phyloP scores from a whole-genome alignment of 2,888 invertebrate genomes.

The Habroteleia sp. region DNA sequence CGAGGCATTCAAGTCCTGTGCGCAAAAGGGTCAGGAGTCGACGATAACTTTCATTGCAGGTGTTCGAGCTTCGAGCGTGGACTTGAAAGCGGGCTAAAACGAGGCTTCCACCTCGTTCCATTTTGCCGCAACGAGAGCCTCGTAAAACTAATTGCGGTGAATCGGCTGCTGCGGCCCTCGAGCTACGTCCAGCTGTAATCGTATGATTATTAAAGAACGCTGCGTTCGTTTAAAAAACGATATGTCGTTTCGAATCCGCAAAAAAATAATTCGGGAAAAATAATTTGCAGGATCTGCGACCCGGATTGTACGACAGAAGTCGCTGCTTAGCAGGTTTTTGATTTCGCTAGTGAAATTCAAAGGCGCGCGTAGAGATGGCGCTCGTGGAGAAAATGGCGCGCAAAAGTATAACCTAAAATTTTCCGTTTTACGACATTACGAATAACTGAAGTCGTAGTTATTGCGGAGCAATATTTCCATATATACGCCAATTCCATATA shows the following conservation, averaged over 20 bases:
- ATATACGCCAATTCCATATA: too few relatives aligned
- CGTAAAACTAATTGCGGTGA: slow-evolving; percentile 73
- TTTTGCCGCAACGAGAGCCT: slow-evolving; percentile 63
- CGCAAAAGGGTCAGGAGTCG: slow-evolving; percentile 45
- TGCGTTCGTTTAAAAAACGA: slow-evolving; percentile 47
- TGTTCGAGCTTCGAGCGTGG: slow-evolving; percentile 54
- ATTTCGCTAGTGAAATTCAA: too few relatives aligned
- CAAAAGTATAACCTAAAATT: too few relatives aligned
- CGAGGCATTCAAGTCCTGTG: slow-evolving; percentile 36
- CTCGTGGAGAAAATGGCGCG: too few relatives aligned
- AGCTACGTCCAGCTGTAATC: slow-evolving; percentile 51
- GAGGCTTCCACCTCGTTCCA: slow-evolving; percentile 60
- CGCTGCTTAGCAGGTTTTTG: too few relatives aligned
- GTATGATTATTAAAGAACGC: slow-evolving; percentile 65
- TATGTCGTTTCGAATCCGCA: slow-evolving; percentile 50
- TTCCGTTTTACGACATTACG: too few relatives aligned
- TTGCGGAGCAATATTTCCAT: too few relatives aligned
- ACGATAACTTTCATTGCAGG: slow-evolving; percentile 65
- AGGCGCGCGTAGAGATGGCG: too few relatives aligned
- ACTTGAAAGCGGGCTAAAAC: slow-evolving; percentile 58
- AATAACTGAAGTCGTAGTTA: too few relatives aligned
- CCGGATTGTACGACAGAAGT: too few relatives aligned
- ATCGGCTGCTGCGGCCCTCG: slow-evolving; percentile 29
- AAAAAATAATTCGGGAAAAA: too few relatives aligned
- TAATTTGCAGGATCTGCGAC: too few relatives aligned